Percentiles rank a stretch among this genome's conserved stretches.
These are phyloP conservation scores for Phycodurus eques DNA, from an alignment of 2,113 vertebrate species.

Conservation along the genomic window DNA sequence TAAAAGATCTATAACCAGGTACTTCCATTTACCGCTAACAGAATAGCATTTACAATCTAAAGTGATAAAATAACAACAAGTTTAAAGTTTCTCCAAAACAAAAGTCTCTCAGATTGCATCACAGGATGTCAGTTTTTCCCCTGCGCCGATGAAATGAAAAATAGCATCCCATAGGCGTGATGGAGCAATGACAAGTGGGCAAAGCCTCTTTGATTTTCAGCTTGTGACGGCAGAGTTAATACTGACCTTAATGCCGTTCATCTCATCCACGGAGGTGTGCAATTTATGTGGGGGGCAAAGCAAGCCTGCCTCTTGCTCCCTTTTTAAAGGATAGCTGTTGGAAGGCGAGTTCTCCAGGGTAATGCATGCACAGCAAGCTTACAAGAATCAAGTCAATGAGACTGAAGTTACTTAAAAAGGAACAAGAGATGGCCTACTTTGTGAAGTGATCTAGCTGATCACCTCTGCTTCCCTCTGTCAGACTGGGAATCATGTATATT, in stretches of 20 bases:
- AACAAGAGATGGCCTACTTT: too few species aligned
- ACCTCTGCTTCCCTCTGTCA: too few species aligned
- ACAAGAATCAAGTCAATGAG: neutral
- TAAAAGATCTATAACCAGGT: neutral
- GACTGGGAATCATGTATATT: too few species aligned
- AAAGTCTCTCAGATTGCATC: conserved; percentile 20
- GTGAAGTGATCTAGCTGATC: too few species aligned
- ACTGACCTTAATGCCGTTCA: conserved; percentile 26
- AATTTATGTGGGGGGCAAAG: conserved; percentile 32
- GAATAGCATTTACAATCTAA: neutral
- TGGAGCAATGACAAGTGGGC: conserved; percentile 20
- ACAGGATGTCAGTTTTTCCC: conserved; percentile 25
- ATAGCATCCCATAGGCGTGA: neutral
- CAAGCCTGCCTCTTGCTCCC: conserved; percentile 17
- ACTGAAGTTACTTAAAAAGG: neutral
- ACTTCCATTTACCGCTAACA: neutral
- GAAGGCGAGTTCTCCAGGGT: conserved; percentile 8
- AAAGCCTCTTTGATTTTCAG: conserved; percentile 26
- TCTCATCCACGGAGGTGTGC: conserved; percentile 29
- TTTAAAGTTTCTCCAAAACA: neutral
- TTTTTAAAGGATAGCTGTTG: conserved; percentile 31
- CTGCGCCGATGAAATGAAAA: conserved; percentile 9
- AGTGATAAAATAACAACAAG: conserved; percentile 1
- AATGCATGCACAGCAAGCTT: neutral
- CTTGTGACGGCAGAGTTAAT: conserved; percentile 28